phyloP scores from a whole-genome alignment of 2,888 invertebrate species.

The Drosophila antonietae region DNA sequence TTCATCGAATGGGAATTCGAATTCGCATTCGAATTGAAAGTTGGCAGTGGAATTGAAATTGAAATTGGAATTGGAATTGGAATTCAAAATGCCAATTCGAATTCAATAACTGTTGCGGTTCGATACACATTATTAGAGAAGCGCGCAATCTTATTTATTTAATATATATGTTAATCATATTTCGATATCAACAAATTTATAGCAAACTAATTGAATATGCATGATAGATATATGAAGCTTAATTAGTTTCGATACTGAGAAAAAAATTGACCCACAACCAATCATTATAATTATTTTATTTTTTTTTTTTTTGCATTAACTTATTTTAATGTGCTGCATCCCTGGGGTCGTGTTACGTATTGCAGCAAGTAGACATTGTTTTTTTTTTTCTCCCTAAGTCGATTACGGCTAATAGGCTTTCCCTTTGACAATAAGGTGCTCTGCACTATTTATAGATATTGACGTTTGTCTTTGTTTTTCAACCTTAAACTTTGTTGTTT shows the following conservation, averaged over 20 bases:
- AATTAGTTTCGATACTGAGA: slow-evolving; percentile 1
- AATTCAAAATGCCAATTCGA: slow-evolving; percentile 2
- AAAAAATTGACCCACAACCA: neutral
- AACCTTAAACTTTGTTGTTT: neutral
- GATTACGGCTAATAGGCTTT: slow-evolving; percentile 62
- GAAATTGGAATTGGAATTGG: neutral
- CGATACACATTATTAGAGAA: slow-evolving; percentile 9
- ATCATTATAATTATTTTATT: neutral
- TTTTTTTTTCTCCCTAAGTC: slow-evolving; percentile 31
- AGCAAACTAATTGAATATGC: slow-evolving; percentile 17
- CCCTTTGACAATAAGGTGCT: slow-evolving; percentile 6
- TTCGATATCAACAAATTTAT: slow-evolving; percentile 20
- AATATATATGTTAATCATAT: slow-evolving; percentile 33
- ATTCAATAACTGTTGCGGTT: slow-evolving; percentile 20
- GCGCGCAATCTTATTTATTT: slow-evolving; percentile 14
- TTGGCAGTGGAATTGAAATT: neutral
- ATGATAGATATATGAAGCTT: neutral
- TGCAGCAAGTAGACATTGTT: neutral
- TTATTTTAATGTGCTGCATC: neutral
- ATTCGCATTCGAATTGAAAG: neutral
- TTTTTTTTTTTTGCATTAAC: neutral
- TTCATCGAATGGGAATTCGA: slow-evolving; percentile 8
- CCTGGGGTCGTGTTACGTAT: slow-evolving; percentile 5
- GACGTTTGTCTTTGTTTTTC: slow-evolving; percentile 17
- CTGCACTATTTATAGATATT: slow-evolving; percentile 22